Evolutionary conservation across 2,797 vertebrate genomes (phyloP).

Genomic region (Acestrorhynchus altus): DNA sequence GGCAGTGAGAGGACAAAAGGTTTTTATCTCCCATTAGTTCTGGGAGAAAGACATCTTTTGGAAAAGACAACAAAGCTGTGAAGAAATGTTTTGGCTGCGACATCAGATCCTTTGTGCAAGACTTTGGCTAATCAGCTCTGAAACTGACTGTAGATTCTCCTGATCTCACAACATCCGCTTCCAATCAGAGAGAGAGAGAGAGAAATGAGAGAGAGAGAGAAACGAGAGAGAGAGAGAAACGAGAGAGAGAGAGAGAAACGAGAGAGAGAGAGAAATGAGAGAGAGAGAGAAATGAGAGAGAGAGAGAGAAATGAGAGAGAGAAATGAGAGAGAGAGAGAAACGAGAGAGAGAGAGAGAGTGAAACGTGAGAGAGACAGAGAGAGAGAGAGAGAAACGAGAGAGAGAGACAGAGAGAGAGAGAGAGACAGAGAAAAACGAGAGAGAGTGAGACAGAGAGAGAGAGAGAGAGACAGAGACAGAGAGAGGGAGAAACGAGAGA

Average conservation of each 20-base stretch:
- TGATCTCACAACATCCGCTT: constrained; percentile 65
- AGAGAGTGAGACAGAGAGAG: no score
- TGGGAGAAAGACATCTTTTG: constrained; percentile 26
- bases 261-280: constrained; percentile 41
- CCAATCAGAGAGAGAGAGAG: constrained; percentile 63
- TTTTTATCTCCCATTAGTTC: not conserved
- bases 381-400: constrained; percentile 44
- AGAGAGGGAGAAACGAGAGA: constrained; percentile 58
- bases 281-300: constrained; percentile 39
- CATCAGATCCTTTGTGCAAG: constrained; percentile 51
- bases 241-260: constrained; percentile 42
- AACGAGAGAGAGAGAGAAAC: constrained; percentile 42
- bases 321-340: constrained; percentile 44
- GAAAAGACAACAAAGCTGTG: constrained; percentile 45
- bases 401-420: constrained; percentile 40
- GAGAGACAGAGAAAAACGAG: no score
- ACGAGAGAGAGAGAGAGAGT: constrained; percentile 48
- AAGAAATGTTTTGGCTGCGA: constrained; percentile 45
- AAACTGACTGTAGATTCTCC: constrained; percentile 58
- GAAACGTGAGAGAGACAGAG: constrained; percentile 43
- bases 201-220: constrained; percentile 52
- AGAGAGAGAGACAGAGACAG: constrained; percentile 38
- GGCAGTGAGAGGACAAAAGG: not conserved
- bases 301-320: constrained; percentile 46
- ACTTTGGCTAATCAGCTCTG: constrained; percentile 54